Percentiles rank a stretch among this genome's conserved stretches.
These are phyloP conservation scores for Notolepis coatsorum DNA, from an alignment of 2,797 vertebrate species.

Conservation along the genomic window DNA sequence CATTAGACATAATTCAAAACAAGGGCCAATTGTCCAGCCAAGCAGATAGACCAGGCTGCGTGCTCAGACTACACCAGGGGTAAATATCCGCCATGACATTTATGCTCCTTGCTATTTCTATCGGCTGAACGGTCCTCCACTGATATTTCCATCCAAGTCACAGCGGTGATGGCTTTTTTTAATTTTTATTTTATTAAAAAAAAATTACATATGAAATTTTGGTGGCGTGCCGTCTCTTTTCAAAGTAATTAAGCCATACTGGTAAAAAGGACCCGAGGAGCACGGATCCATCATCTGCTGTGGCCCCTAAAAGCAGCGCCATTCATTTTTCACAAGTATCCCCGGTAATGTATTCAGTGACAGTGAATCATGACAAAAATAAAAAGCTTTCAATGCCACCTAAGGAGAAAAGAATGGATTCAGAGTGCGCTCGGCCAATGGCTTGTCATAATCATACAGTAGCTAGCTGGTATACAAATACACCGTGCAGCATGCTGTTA, in stretches of 20 bases:
- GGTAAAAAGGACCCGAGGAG: constrained; percentile 48
- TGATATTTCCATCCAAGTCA: constrained; percentile 74
- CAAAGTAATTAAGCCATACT: constrained; percentile 70
- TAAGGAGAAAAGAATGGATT: constrained; percentile 57
- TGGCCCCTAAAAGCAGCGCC: constrained; percentile 71
- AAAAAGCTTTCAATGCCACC: constrained; percentile 58
- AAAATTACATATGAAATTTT: neutral
- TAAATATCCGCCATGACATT: constrained; percentile 79
- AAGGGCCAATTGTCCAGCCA: constrained; percentile 69
- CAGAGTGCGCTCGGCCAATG: constrained; percentile 39
- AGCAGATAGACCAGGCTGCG: constrained; percentile 68
- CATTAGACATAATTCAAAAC: constrained; percentile 73
- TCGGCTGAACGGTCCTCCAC: constrained; percentile 51
- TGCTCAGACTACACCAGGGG: constrained; percentile 65
- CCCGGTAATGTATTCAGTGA: constrained; percentile 67
- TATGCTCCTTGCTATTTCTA: constrained; percentile 64
- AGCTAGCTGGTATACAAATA: constrained; percentile 25
- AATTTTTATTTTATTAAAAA: constrained; percentile 63
- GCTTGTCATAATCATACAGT: constrained; percentile 56
- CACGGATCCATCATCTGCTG: constrained; percentile 69
- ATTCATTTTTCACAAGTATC: constrained; percentile 75
- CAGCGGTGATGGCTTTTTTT: constrained; percentile 50
- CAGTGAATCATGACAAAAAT: constrained; percentile 67
- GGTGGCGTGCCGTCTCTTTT: constrained; percentile 12
- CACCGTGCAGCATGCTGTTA: constrained; percentile 32